Evolutionary conservation across 2,888 invertebrate genomes (phyloP).

Genomic region (Oscheius sp.): DNA sequence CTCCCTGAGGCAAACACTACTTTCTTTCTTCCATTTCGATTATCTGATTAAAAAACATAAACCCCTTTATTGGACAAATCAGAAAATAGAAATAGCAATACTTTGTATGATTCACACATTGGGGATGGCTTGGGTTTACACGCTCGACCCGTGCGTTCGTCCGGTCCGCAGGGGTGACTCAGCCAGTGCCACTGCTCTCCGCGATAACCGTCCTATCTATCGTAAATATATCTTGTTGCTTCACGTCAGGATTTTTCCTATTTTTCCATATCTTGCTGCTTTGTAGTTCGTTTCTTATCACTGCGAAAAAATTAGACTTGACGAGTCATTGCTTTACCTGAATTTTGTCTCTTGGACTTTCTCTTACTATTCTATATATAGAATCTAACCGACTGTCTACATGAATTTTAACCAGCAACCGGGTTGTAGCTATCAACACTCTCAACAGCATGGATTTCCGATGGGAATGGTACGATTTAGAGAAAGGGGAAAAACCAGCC

Average conservation of each 20-base stretch:
- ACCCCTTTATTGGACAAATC: too few relatives aligned
- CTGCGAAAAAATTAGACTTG: conserved; percentile 9
- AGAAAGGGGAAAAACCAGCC: neutral
- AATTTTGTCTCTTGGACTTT: conserved; percentile 13
- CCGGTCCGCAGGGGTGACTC: conserved; percentile 23
- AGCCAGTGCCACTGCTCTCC: conserved; percentile 24
- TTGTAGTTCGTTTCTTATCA: conserved; percentile 17
- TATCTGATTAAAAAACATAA: too few relatives aligned
- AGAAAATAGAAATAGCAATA: conserved; percentile 18
- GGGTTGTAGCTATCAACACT: conserved; percentile 19
- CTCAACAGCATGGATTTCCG: conserved; percentile 4
- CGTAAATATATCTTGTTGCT: neutral
- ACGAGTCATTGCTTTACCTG: too few relatives aligned
- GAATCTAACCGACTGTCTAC: conserved; percentile 6
- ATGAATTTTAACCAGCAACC: conserved; percentile 20
- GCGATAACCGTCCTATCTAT: conserved; percentile 24
- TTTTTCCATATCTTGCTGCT: conserved; percentile 6
- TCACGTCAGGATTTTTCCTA: conserved; percentile 15
- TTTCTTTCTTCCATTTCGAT: neutral
- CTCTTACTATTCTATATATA: neutral
- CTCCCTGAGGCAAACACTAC: conserved; percentile 27
- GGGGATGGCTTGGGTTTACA: conserved; percentile 24
- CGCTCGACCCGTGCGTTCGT: conserved; percentile 23
- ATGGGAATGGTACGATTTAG: conserved; percentile 16
- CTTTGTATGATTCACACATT: conserved; percentile 28